Conservation (phyloP, 2,888 invertebrate species). For the Scaptomyza flava region DNA sequence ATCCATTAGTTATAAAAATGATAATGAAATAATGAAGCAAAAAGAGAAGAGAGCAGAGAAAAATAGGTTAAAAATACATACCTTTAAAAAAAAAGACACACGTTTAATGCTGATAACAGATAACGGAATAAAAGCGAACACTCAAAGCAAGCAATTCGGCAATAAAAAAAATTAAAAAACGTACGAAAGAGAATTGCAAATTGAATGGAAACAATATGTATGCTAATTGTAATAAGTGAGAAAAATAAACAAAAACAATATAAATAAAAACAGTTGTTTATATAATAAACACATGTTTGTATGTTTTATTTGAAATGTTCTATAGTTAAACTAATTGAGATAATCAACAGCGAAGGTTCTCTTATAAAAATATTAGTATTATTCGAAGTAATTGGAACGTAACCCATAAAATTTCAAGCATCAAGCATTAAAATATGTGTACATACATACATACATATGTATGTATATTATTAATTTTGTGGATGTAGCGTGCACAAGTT, state of each 20-base stretch:
- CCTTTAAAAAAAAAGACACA: slow-evolving; percentile 11
- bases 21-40: slow-evolving; percentile 1
- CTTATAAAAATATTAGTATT: slow-evolving; percentile 35
- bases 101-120: slow-evolving; percentile 40
- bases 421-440: slow-evolving; percentile 1
- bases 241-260: neutral
- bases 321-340: neutral
- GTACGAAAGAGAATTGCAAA: slow-evolving; percentile 6
- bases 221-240: slow-evolving; percentile 6
- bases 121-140: slow-evolving; percentile 22
- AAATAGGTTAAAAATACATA: slow-evolving; percentile 8
- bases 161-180: neutral
- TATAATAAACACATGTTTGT: neutral
- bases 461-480: slow-evolving; percentile 29
- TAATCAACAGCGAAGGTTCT: slow-evolving; percentile 1
- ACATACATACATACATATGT: too few species aligned
- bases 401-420: slow-evolving; percentile 38
- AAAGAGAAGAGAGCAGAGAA: neutral
- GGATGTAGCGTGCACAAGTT: slow-evolving; percentile 53
- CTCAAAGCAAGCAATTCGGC: neutral
- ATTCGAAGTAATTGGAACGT: slow-evolving; percentile 65
- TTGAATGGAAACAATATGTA: neutral
- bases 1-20: slow-evolving; percentile 34
- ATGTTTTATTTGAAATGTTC: neutral
- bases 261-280: slow-evolving; percentile 5